Evolutionary conservation across 2,888 invertebrate genomes (phyloP).

Genomic region (Chloroclysta siterata): DNA sequence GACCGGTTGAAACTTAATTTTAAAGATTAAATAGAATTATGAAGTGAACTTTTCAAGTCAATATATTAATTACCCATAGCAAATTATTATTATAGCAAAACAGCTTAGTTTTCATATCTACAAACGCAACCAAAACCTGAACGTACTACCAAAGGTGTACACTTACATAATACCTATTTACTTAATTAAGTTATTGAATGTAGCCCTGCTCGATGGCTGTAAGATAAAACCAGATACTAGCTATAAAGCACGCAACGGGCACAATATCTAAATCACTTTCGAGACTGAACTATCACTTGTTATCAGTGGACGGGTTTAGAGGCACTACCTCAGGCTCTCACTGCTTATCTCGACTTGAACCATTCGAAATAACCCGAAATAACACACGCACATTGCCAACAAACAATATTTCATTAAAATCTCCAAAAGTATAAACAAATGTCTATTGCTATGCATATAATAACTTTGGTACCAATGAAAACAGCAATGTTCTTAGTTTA

Average conservation of each 20-base stretch:
- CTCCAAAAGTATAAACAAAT: no score
- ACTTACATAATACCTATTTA: constrained; percentile 23
- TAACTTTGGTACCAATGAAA: no score
- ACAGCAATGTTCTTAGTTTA: no score
- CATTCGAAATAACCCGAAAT: background rate
- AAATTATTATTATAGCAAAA: no score
- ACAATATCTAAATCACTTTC: constrained; percentile 66
- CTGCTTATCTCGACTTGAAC: constrained; percentile 1
- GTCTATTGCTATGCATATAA: no score
- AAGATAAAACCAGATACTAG: constrained; percentile 35
- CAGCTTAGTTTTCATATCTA: no score
- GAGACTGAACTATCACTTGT: constrained; percentile 57
- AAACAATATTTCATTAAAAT: no score
- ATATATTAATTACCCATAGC: no score
- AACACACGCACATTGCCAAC: background rate
- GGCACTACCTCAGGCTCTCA: constrained; percentile 20
- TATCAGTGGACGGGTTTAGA: constrained; percentile 56
- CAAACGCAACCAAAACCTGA: no score
- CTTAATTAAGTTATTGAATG: constrained; percentile 39
- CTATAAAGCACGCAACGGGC: constrained; percentile 39
- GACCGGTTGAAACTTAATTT: no score
- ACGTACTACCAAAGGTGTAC: background rate
- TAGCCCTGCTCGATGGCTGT: constrained; percentile 32
- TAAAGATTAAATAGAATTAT: no score
- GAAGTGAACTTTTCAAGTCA: no score